Evolutionary conservation across 2,113 vertebrate genomes (phyloP).

Genomic region (Calyptomena viridis): DNA sequence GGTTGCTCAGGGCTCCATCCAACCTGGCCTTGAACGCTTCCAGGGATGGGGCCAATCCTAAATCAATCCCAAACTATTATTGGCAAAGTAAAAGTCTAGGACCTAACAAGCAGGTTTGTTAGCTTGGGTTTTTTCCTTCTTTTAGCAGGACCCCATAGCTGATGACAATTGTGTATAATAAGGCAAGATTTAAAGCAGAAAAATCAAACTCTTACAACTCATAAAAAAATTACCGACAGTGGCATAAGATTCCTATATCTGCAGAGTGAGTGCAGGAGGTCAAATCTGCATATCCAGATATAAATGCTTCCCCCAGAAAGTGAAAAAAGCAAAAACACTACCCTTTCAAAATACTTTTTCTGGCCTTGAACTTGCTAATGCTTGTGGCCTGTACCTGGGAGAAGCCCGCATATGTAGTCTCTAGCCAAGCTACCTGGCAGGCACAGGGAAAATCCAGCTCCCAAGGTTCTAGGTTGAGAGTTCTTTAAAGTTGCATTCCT

Average conservation of each 20-base stretch:
- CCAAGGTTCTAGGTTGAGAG: background rate
- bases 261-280: background rate
- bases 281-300: background rate
- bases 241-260: background rate
- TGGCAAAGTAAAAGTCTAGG: background rate
- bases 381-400: background rate
- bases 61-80: background rate
- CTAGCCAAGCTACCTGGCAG: background rate
- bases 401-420: background rate
- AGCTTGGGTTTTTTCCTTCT: background rate
- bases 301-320: background rate
- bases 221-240: background rate
- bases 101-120: background rate
- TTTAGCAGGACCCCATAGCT: background rate
- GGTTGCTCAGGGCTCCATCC: background rate
- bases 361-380: background rate
- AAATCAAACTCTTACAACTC: background rate
- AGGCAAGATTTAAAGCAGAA: background rate
- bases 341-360: background rate
- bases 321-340: background rate
- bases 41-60: background rate
- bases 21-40: background rate
- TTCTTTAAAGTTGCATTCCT: background rate
- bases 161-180: background rate
- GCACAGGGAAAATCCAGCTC: background rate